Evolutionary conservation across 1,140 invertebrate species (phyloP).

Genomic region (Sarcophaga peregrina): DNA sequence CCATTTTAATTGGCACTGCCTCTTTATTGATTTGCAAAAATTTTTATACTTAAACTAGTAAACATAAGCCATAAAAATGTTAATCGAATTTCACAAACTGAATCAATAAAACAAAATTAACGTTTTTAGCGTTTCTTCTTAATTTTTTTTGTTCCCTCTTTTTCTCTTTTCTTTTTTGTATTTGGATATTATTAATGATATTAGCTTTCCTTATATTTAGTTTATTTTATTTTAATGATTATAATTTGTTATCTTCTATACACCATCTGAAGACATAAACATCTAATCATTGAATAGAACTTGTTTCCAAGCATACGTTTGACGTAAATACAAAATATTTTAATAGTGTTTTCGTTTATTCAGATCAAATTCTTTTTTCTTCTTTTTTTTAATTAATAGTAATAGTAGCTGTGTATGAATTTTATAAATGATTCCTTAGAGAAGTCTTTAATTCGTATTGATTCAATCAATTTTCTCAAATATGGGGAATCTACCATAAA

Average conservation of each 20-base stretch:
- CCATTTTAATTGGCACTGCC: neutral
- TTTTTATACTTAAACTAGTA: too few relatives aligned
- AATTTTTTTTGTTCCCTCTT: too few relatives aligned
- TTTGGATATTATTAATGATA: neutral
- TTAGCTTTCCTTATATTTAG: neutral
- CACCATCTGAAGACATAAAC: neutral
- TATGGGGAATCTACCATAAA: too few relatives aligned
- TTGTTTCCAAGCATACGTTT: neutral
- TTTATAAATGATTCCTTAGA: neutral
- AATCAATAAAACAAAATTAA: constrained; percentile 12
- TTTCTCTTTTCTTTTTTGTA: too few relatives aligned
- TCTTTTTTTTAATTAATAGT: neutral
- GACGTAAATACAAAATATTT: neutral
- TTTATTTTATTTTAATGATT: constrained; percentile 13
- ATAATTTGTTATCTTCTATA: constrained; percentile 2
- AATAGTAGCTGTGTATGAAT: neutral
- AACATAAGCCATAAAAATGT: neutral
- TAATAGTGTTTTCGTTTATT: constrained; percentile 21
- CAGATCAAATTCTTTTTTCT: neutral
- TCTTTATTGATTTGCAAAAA: neutral
- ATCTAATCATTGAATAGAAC: neutral
- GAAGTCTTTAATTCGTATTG: too few relatives aligned
- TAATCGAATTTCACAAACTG: neutral
- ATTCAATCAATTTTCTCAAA: too few relatives aligned
- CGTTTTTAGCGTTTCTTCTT: neutral